Conservation (phyloP, 2,797 vertebrate species). For the Pipistrellus pygmaeus region DNA sequence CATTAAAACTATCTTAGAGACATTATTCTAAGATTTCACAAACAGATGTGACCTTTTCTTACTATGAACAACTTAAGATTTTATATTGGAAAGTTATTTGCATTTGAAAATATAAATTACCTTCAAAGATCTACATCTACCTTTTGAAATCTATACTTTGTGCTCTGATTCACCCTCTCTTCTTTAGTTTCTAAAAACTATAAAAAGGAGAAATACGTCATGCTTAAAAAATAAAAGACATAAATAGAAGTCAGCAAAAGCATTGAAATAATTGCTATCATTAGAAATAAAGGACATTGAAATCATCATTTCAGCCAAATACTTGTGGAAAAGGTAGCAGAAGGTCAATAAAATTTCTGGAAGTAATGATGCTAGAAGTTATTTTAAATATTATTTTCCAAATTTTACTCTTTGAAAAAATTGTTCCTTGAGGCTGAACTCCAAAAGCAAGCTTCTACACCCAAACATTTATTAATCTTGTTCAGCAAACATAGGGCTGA, state of each 20-base stretch:
- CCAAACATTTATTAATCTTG: not conserved
- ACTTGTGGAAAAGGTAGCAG: not conserved
- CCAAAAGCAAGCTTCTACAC: conserved; percentile 13
- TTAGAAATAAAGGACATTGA: conserved; percentile 33
- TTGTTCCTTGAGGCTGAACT: conserved; percentile 30
- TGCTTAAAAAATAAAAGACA: conserved; percentile 28
- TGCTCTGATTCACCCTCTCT: not conserved
- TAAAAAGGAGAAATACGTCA: not conserved
- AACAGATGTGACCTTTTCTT: not conserved
- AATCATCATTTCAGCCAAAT: not conserved
- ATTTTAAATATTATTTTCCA: not conserved
- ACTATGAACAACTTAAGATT: conserved; percentile 2
- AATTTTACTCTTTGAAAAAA: conserved; percentile 31
- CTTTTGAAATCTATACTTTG: conserved; percentile 47
- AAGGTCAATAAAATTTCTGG: conserved; percentile 26
- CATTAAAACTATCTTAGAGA: not conserved
- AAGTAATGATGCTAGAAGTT: conserved; percentile 8
- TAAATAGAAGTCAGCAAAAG: not conserved
- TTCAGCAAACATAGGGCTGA: not conserved
- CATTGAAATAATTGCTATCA: not conserved
- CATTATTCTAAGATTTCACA: not conserved
- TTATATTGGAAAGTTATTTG: conserved; percentile 19
- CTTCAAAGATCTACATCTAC: not conserved
- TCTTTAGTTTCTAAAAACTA: not conserved
- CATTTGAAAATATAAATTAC: conserved; percentile 38